These are phyloP conservation scores for human DNA, from an alignment of 2,113 vertebrate genomes.

Conservation along the genomic window GRCh38 chr17:78715001-78715500, in stretches of 20 bases:
- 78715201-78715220: not conserved
- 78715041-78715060: not conserved
- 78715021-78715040: not conserved
- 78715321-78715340: not conserved
- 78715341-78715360: too few relatives aligned
- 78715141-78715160: not conserved
- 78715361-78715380: accelerated
- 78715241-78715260: accelerated
- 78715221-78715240: not conserved
- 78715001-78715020: not conserved
- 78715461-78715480: not conserved
- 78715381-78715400: not conserved
- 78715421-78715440: not conserved
- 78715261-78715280: not conserved
- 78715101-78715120: not conserved
- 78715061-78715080: not conserved
- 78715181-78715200: not conserved
- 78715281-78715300: not conserved
- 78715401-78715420: not conserved
- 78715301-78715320: not conserved
- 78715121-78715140: not conserved
- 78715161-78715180: accelerated
- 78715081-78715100: too few relatives aligned
- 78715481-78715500: not conserved
- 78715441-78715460: not conserved